Conservation (phyloP, 53 echinoderm and acorn worm species). For the Pentamera pediparva region DNA sequence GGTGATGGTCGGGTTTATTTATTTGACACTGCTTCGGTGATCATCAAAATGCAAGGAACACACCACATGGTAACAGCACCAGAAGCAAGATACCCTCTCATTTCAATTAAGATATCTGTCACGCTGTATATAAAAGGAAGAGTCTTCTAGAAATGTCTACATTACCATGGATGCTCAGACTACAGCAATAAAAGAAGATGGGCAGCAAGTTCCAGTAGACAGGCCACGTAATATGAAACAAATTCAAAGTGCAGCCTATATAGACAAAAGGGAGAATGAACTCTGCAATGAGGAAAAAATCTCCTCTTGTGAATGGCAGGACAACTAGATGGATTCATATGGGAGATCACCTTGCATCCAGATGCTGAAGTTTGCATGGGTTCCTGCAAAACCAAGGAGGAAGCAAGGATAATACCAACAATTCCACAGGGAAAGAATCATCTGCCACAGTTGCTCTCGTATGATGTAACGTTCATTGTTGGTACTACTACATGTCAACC, state of each 20-base stretch:
- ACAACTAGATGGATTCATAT: too few species aligned
- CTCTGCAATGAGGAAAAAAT: too few species aligned
- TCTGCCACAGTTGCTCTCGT: not conserved
- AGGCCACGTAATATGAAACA: not conserved
- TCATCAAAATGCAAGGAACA: not conserved
- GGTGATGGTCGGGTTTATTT: not conserved
- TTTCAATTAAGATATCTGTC: not conserved
- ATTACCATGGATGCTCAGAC: not conserved
- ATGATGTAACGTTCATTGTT: slow-evolving; percentile 2
- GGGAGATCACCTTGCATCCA: too few species aligned
- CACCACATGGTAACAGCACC: not conserved
- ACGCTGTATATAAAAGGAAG: not conserved
- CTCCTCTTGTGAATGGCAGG: too few species aligned
- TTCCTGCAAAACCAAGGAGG: too few species aligned
- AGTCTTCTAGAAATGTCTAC: too few species aligned
- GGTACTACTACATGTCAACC: too few species aligned
- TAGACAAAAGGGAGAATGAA: too few species aligned
- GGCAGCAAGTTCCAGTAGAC: not conserved
- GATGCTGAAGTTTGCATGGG: too few species aligned
- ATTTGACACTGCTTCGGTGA: not conserved
- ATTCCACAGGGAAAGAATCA: too few species aligned
- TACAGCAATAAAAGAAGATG: not conserved
- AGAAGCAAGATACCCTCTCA: not conserved
- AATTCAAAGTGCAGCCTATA: not conserved
- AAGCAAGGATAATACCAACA: too few species aligned